Evolutionary conservation across 1,140 invertebrate species (phyloP), one percentile per base, ranked within the genome.

Genomic region (Diuraphis noxia): DNA sequence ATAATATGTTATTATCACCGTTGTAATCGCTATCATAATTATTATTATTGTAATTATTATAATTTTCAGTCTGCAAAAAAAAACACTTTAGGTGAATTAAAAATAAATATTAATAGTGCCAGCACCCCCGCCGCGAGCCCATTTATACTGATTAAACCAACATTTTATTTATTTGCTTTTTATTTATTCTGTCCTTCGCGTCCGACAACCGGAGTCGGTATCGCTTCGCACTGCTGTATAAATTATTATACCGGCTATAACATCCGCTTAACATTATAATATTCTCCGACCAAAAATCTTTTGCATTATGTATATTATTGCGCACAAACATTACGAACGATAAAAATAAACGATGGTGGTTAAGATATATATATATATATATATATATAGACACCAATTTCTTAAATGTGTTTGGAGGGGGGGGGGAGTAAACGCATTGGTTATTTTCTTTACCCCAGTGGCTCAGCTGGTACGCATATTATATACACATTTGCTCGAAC

Each of bases 71-170:
- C 52, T 63, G 21, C 19, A 41, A 72, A 79, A 79, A 90, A 23
- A 9, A 43, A 79, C 89, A 90, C 63, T 90, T 91, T 38, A 36
- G 23, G 21, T 8, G 38, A 91, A 91, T 91, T 46, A 82, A 82
- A 91, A 91, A 91, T 82, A 49, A 91, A 91, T 82, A 91, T 49
- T 46, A 79, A 81, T 77, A 90, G 72, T 1, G 4, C 8, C 25
- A 40, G 43, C 13, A 21, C 77, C 77, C 38, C n/a, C 41, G 43
- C 23, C 36, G 25, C 36, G 25, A 82, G 43, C 52, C 72, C 89
- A 82, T 91, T 91, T 91, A 46, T 91, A 91, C 88, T 46, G 88
- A 90, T 82, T 82, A 91, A 90, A 91, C 23, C 41, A 91, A 46
- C 43, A 34, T 91, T 91, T 91, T 38, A 81, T 46, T 90, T 34